These are phyloP conservation scores for Crossaster papposus DNA, from an alignment of 53 echinoderm and acorn worm genomes.

Conservation along the genomic window DNA sequence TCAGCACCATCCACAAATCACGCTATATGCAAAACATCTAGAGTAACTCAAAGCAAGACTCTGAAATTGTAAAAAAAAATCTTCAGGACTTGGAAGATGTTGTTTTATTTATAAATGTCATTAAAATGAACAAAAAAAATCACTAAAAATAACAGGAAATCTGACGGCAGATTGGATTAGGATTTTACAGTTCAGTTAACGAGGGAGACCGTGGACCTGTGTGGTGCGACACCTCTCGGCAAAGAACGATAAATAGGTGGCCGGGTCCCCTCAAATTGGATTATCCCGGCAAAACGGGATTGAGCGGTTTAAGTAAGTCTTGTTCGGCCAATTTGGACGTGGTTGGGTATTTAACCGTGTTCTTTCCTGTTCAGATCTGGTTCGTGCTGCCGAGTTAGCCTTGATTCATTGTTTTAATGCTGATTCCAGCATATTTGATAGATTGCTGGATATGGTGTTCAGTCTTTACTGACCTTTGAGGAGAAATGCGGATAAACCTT, in stretches of 20 bases:
- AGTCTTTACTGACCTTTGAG: background rate
- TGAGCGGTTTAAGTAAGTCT: conserved; percentile 33
- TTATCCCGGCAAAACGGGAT: conserved; percentile 38
- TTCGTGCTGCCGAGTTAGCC: background rate
- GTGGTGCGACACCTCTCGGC: conserved; percentile 22
- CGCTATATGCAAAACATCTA: background rate
- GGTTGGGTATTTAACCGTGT: background rate
- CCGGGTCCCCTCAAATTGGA: conserved; percentile 38
- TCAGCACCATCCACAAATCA: background rate
- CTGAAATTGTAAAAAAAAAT: background rate
- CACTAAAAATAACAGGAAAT: conserved; percentile 52
- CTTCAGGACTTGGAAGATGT: background rate
- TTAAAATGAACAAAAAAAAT: conserved; percentile 23
- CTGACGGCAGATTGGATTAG: conserved; percentile 43
- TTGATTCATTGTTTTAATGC: conserved; percentile 1
- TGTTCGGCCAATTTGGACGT: conserved; percentile 48
- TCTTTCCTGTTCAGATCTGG: background rate
- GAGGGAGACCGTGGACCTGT: conserved; percentile 29
- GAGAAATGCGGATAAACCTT: too few relatives aligned
- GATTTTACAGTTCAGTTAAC: conserved; percentile 58
- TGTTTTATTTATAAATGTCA: conserved; percentile 37
- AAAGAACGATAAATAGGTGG: conserved; percentile 5
- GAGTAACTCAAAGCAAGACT: background rate
- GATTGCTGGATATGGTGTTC: background rate
- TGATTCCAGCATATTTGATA: background rate